Evolutionary conservation across 2,888 invertebrate species (phyloP), one percentile per base, ranked within the genome.

Genomic region (Ectemnius continuus): DNA sequence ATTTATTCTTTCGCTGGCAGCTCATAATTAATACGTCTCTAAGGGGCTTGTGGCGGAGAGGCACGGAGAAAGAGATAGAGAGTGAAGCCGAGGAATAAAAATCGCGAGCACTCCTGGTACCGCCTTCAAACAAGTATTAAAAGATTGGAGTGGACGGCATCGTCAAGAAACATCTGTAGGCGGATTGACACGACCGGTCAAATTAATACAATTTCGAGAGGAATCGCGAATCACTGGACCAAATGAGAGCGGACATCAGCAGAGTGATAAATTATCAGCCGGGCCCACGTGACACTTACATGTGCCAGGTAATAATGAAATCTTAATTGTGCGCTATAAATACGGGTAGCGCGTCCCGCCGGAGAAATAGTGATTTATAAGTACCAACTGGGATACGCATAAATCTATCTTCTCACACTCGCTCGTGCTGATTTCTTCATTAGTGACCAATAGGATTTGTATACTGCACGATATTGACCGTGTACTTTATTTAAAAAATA

Each of bases 1-100:
- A 71, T 66, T 63, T 14, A 48, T 67, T 74, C 67, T 70, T 47
- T 75, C 36, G 18, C 18, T 45, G n/a, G 18, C 36, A 36, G 18
- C 66, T 20, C 67, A 72, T 77, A 79, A 84, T 84, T 79, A 77
- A 82, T 83, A 76, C 70, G 70, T 72, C 61, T 61, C 36, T 45
- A 56, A 62, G 67, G 16, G 16, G 57, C 65, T 28, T 70, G 68
- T 60, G 48, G 11, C 36, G 16, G 5, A 67, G n/a, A n/a, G n/a
- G 56, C 16, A 52, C 28, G 16, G 58, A 46, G 47, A 46, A 6
- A 58, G 28, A 60, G 60, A 56, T 48, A 16, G 13, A 13, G 16
- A 16, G 4, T 6, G 48, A 14, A 14, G n/a, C 14, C 47, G 20
- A 0, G 6, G n/a, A 26, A 63, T 46, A 70, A 76, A 68, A 56